Evolutionary conservation across 2,888 invertebrate species (phyloP), one percentile per base, ranked within the genome.

Genomic region (Zaprionus lineosus): DNA sequence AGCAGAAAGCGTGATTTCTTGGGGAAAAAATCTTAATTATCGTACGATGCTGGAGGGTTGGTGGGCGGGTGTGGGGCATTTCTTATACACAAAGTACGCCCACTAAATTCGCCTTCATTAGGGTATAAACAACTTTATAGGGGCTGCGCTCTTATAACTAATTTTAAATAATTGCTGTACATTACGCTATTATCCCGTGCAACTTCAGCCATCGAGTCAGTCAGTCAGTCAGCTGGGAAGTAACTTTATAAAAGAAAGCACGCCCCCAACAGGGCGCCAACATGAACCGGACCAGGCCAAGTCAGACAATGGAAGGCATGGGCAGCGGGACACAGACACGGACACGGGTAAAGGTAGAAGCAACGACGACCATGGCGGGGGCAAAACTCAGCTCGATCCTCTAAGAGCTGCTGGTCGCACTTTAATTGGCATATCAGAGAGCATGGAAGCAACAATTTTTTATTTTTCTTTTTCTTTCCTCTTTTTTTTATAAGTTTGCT

Each of bases 391-490:
- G 26, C 15, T 16, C 33, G 19, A 9, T 50, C 16, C 40, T 18
- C 18, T 39, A 40, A 41, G 58, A 48, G 55, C 55, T 39, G 63
- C 64, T 59, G 84, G 78, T 73, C 84, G 81, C 77, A 81, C 70
- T 84, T 78, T 78, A 78, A 78, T 78, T 78, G 78, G 78, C 81
- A 78, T 78, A 78, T 84, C 84, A 81, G 59, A 71, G 60, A 34
- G 11, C 73, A 62, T 37, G 43, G 66, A 60, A 40, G 72, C 66
- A 64, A 46, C 55, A 57, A 63, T 69, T 79, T 70, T 57, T 47
- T 41, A 26, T 21, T 41, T 11, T 14, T 29, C 6, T 21, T 8
- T 2, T 33, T 28, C 14, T 62, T 60, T 51, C n/a, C n/a, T n/a
- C 59, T 71, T 58, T 58, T 68, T 71, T 61, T 74, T 76, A 73